Evolutionary conservation across 2,888 invertebrate species (phyloP).

Genomic region (Encarsia formosa): DNA sequence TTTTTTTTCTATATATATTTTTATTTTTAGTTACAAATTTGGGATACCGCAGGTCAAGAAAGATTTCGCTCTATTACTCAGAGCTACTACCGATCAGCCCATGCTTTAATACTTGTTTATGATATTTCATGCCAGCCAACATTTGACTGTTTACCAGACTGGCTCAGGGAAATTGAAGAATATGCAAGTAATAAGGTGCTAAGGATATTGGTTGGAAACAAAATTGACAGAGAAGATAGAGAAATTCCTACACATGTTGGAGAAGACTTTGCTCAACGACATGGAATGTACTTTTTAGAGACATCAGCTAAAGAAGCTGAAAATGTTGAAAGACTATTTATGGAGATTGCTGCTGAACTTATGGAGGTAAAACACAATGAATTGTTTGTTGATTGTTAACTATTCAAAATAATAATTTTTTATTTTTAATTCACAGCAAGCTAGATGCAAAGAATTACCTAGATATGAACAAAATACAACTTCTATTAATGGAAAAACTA

Average conservation of each 20-base stretch:
- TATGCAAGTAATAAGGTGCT: constrained; percentile 94
- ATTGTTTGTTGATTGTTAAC: background rate
- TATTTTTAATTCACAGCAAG: constrained; percentile 59
- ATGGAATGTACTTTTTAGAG: constrained; percentile 97
- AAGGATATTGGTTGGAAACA: constrained; percentile 93
- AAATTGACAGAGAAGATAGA: constrained; percentile 93
- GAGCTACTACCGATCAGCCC: constrained; percentile 95
- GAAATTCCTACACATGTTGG: constrained; percentile 94
- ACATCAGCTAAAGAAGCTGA: constrained; percentile 98
- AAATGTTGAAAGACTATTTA: constrained; percentile 93
- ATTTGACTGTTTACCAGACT: constrained; percentile 94
- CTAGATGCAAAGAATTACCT: constrained; percentile 77
- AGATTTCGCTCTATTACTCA: constrained; percentile 95
- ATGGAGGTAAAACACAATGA: constrained; percentile 63
- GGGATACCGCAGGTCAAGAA: constrained; percentile 98
- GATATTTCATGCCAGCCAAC: constrained; percentile 97
- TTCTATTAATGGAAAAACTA: constrained; percentile 68
- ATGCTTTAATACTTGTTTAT: constrained; percentile 93
- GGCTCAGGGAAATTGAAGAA: constrained; percentile 95
- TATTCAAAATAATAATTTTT: background rate
- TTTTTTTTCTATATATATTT: too few relatives aligned
- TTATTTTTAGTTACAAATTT: constrained; percentile 89
- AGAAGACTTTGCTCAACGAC: constrained; percentile 90
- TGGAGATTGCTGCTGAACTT: constrained; percentile 91
- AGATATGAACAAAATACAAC: constrained; percentile 70